These are phyloP conservation scores for Drosophila gunungcola DNA, from an alignment of 1,140 invertebrate genomes.

Conservation along the genomic window DNA sequence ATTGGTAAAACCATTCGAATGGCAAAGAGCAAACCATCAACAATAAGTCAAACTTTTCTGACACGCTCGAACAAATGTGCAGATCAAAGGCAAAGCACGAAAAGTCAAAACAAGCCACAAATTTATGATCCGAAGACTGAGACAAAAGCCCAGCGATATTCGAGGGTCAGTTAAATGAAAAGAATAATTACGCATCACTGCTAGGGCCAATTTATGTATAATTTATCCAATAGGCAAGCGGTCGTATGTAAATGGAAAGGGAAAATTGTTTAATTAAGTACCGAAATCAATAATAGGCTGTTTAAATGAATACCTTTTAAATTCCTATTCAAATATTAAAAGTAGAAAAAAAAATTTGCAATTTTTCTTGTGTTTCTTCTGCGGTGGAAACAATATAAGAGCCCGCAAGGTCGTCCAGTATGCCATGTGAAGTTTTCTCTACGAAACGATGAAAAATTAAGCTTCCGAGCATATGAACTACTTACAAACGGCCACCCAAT, in stretches of 20 bases:
- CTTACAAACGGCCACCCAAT: conserved; percentile 24
- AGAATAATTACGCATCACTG: conserved; percentile 22
- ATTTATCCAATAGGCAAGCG: not conserved
- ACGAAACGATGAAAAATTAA: not conserved
- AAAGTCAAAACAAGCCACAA: not conserved
- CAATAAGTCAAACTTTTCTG: conserved; percentile 14
- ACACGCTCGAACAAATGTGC: conserved; percentile 3
- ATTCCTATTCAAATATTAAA: too few relatives aligned
- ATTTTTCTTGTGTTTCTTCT: not conserved
- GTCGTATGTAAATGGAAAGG: not conserved
- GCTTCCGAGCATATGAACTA: conserved; percentile 12
- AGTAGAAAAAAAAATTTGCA: not conserved
- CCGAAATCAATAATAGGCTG: not conserved
- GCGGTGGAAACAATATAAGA: not conserved
- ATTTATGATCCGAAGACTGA: conserved; percentile 1
- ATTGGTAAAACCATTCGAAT: conserved; percentile 36
- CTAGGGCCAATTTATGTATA: conserved; percentile 3
- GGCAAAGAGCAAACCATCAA: conserved; percentile 21
- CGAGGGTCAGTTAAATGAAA: conserved; percentile 16
- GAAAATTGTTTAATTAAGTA: not conserved
- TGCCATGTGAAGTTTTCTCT: conserved; percentile 1
- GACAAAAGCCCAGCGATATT: not conserved
- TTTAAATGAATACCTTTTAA: too few relatives aligned
- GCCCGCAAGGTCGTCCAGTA: conserved; percentile 1
- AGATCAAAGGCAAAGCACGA: not conserved